phyloP scores from a whole-genome alignment of 2,113 vertebrate genomes.

The Lepidothrix coronata region DNA sequence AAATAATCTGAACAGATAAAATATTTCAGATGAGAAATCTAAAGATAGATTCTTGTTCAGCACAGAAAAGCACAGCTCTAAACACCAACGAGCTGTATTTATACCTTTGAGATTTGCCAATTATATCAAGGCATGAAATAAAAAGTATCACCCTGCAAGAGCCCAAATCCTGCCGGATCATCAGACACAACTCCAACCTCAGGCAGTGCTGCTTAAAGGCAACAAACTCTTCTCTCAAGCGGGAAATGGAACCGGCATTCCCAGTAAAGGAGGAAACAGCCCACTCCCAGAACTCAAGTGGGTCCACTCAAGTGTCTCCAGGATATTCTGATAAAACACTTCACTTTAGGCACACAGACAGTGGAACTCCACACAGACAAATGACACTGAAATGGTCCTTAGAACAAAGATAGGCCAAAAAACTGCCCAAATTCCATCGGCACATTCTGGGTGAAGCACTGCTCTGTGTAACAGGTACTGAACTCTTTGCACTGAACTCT shows the following conservation, averaged over 20 bases:
- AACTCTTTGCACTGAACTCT: accelerated
- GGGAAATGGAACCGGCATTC: not conserved
- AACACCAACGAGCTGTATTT: accelerated
- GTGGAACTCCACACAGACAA: accelerated
- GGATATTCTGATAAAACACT: not conserved
- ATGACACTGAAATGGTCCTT: accelerated
- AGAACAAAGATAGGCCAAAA: not conserved
- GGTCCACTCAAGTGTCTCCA: not conserved
- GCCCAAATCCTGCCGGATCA: not conserved
- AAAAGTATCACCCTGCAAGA: not conserved
- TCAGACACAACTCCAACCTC: not conserved
- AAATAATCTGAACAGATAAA: not conserved
- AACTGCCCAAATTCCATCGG: not conserved
- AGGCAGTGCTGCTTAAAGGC: not conserved
- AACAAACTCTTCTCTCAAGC: not conserved
- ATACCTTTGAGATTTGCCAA: not conserved
- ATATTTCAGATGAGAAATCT: not conserved
- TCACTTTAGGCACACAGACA: not conserved
- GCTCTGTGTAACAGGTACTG: accelerated
- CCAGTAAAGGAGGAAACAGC: not conserved
- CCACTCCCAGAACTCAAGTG: not conserved
- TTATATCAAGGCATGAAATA: not conserved
- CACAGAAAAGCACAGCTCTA: not conserved
- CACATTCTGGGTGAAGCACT: not conserved
- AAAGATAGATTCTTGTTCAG: not conserved